Base-by-base conservation (phyloP, 2,888 invertebrate species). In the Lasioglossum oenotherae region DNA sequence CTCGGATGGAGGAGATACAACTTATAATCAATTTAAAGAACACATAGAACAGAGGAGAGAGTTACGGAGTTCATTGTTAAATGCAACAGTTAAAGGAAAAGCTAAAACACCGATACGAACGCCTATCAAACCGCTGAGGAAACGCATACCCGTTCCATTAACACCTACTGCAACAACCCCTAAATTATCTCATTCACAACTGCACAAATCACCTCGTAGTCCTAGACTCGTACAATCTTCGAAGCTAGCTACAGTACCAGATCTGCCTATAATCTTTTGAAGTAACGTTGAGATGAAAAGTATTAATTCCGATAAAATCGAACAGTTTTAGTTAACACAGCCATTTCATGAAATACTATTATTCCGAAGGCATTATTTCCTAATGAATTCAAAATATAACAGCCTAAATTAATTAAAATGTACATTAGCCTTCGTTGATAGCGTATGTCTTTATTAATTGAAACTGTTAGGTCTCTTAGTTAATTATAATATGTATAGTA, bases 21-120 rank as follows among this genome's bases (percentile, higher is more conserved):
- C 94, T 0, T 95, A 95, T n/a, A 92, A 89, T 74, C 91, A 92
- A 77, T 95, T 95, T 27, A 95, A 96, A 95, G 96, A 96, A 60
- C 94, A 95, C 84, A 95, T 96, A 73, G 95, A 96, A 79, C 95
- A 96, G 57, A 95, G 96, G 57, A 95, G 95, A 76, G 96, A 96
- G 86, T 93, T 96, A 44, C 96, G 96, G 84, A 96, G 96, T 87
- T 96, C 96, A 85, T 12, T 95, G 38, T 67, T 27, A 23, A 89
- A 69, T 38, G 60, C 76, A 31, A 84, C 10, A 8, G 31, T 19
- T 23, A 91, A 80, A 90, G 90, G 73, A 23, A 88, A 44, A 57
- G 12, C 78, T 12, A 90, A 80, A 31, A 83, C 86, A 14, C 88
- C 88, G 8, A 27, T 89, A 10, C 85, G 91, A 79, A 93, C 92